Base-by-base conservation (phyloP, 2,113 vertebrate genomes). In the Polypterus senegalus region DNA sequence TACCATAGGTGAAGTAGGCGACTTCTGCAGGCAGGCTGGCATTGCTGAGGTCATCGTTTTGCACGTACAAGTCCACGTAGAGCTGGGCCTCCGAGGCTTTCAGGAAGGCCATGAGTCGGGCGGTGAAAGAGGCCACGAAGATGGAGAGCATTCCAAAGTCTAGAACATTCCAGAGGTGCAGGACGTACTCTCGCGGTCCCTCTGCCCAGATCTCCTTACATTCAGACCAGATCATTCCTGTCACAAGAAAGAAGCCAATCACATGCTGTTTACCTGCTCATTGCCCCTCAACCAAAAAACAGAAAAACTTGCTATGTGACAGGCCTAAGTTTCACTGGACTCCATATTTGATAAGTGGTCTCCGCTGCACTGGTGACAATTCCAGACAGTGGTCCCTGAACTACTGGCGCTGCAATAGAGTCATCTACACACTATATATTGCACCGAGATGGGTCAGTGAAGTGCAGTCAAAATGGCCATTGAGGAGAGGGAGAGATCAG, bases 191-290 rank as follows among this genome's bases (percentile, higher is more conserved):
- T 0, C 93, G 83, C 0, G 93, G 94, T 2, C 95, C 95, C 6
- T 98, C 95, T 4, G 76, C 86, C 94, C 95, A 98, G 73, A 98
- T 94, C 75, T 97, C 94, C 77, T 98, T 98, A 76, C 92, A 95
- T 69, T 98, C 95, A 0, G 90, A 96, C 95, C 95, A 98, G 55
- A 98, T 96, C 95, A 98, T 98, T 7, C 95, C 95, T 97, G 71
- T 0, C 27, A 27, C 27, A 27, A 6, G 63, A 49, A 57, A 63
- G 11, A 49, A 61, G 27, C 5, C 5, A 5, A 57, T 4, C 6
- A 9, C n/a, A 6, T 43, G 56, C 27, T 27, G 27, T 27, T 27
- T 27, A 27, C 27, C 27, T 27, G 27, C 1, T 27, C 27, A 27
- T 27, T 27, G 27, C 27, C 27, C 27, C 27, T 27, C 27, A 27